phyloP scores from a whole-genome alignment of 2,113 vertebrate genomes.

The Amblyornis subalaris region DNA sequence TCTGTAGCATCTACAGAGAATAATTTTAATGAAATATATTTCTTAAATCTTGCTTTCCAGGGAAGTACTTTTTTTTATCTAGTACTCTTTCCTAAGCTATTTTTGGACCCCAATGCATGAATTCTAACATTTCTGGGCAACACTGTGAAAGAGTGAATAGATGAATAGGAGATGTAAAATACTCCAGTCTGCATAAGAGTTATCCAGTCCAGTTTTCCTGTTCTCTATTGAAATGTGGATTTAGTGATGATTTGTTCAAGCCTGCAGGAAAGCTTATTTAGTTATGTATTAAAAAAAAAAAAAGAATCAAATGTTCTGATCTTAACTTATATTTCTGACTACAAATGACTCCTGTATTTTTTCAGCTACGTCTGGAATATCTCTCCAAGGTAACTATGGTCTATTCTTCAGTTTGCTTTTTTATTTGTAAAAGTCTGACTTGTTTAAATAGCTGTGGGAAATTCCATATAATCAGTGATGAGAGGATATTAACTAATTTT shows the following conservation, averaged over 20 bases:
- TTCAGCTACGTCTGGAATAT: background rate
- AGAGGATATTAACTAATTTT: background rate
- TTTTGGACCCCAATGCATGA: background rate
- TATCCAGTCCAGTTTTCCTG: background rate
- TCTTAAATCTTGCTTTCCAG: conserved; percentile 16
- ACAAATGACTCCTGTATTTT: background rate
- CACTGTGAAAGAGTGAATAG: background rate
- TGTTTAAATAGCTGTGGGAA: background rate
- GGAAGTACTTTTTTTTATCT: background rate
- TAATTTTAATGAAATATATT: background rate
- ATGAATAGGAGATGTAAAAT: conserved; percentile 18
- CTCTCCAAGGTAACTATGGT: background rate
- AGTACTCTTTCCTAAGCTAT: background rate
- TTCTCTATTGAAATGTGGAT: background rate
- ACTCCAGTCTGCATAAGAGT: background rate
- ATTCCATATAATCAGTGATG: background rate
- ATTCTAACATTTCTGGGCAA: conserved; percentile 21
- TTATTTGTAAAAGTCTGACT: background rate
- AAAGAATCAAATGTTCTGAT: background rate
- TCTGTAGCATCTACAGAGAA: background rate
- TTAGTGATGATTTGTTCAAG: conserved; percentile 14
- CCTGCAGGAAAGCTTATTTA: background rate
- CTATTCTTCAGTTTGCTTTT: background rate
- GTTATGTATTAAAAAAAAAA: background rate
- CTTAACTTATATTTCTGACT: conserved; percentile 1